A percentile compares a stretch with the other conserved stretches of the same genome.
Conservation (phyloP, 2,888 invertebrate species). For the Amaurobius ferox region DNA sequence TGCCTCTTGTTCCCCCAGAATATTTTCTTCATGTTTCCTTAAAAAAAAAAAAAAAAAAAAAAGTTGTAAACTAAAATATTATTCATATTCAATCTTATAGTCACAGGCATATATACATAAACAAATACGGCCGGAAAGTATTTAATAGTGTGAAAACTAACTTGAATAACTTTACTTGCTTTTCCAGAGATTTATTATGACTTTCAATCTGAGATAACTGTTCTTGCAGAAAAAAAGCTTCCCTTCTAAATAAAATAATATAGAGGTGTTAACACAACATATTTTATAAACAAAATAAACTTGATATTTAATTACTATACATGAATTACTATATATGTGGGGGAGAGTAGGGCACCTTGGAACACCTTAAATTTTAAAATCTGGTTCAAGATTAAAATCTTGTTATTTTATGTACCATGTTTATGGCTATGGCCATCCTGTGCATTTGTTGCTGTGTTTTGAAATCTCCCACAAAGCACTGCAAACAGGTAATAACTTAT, state of each 20-base stretch:
- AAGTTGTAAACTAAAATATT: not conserved
- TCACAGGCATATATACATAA: not conserved
- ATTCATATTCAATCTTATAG: not conserved
- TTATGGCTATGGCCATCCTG: no score
- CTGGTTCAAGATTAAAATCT: no score
- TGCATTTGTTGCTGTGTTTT: no score
- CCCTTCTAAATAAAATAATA: conserved; percentile 17
- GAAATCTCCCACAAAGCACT: no score
- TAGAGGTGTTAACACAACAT: not conserved
- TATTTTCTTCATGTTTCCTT: conserved; percentile 18
- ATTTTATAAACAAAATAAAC: not conserved
- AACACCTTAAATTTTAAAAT: no score
- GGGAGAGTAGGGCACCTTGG: no score
- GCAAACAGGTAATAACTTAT: no score
- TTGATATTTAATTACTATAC: no score
- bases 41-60: not conserved
- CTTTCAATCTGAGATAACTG: conserved; percentile 21
- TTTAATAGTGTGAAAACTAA: not conserved
- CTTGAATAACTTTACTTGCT: conserved; percentile 28
- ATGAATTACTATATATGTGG: no score
- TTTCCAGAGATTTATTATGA: conserved; percentile 26
- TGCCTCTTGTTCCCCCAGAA: conserved; percentile 20
- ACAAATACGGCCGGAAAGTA: no score
- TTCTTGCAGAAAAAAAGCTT: conserved; percentile 26
- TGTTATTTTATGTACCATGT: no score